A percentile compares a stretch with the other conserved stretches of the same genome.
Conservation (phyloP, 2,888 invertebrate species). For the Zonitis immaculata region DNA sequence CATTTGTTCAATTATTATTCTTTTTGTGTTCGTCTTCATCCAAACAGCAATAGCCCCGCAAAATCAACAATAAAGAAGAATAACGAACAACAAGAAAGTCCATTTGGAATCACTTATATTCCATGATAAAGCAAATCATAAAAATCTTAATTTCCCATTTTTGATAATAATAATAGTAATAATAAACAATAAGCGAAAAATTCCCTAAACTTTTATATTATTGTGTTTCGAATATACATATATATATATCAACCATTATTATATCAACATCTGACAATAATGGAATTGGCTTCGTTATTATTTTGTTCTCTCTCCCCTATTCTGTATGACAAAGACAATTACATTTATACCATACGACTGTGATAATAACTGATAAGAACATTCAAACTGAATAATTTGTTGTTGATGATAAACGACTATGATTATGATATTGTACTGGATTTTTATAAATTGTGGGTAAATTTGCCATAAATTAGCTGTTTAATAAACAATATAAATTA, state of each 20-base stretch:
- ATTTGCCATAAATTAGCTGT: background rate
- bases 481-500: background rate
- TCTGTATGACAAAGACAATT: background rate
- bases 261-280: background rate
- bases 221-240: background rate
- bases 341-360: background rate
- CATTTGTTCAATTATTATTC: too few species aligned
- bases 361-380: background rate
- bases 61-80: too few species aligned
- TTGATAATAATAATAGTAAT: background rate
- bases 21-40: too few species aligned
- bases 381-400: background rate
- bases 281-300: background rate
- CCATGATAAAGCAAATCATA: background rate
- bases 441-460: background rate
- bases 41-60: too few species aligned
- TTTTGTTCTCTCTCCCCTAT: background rate
- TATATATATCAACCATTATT: background rate
- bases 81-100: too few species aligned
- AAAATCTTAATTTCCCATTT: background rate
- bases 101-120: background rate
- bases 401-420: background rate
- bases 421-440: background rate
- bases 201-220: background rate
- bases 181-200: background rate